These are phyloP conservation scores for Coremacera marginata DNA, from an alignment of 2,888 invertebrate genomes.

Conservation along the genomic window DNA sequence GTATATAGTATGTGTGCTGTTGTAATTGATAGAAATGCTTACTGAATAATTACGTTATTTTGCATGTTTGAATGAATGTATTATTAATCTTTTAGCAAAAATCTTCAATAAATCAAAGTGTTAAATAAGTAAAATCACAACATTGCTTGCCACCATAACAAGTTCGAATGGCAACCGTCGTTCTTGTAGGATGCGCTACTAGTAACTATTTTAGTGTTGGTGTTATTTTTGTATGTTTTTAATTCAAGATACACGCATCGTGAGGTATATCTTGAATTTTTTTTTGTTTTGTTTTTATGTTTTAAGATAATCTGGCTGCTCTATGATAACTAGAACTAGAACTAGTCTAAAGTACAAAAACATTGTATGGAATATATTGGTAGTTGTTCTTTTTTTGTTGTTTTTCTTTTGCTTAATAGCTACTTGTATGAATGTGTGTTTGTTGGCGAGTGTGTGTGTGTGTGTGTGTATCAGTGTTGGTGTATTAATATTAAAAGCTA, in stretches of 20 bases:
- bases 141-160: neutral
- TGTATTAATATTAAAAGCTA: conserved; percentile 14
- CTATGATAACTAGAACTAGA: too few species aligned
- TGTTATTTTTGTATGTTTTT: neutral
- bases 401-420: neutral
- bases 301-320: neutral
- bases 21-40: conserved; percentile 15
- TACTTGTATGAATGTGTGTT: neutral
- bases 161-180: neutral
- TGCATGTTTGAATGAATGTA: conserved; percentile 2
- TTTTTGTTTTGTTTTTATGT: neutral
- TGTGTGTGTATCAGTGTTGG: conserved; percentile 41
- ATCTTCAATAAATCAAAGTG: neutral
- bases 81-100: neutral
- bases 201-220: neutral
- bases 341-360: conserved; percentile 21
- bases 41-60: conserved; percentile 21
- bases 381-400: neutral
- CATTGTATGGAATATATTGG: neutral
- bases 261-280: too few species aligned
- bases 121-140: neutral
- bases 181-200: neutral
- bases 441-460: conserved; percentile 1
- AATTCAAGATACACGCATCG: too few species aligned
- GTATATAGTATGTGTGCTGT: conserved; percentile 39